phyloP scores from a whole-genome alignment of 2,797 vertebrate genomes.

The Pseudochromis fuscus region DNA sequence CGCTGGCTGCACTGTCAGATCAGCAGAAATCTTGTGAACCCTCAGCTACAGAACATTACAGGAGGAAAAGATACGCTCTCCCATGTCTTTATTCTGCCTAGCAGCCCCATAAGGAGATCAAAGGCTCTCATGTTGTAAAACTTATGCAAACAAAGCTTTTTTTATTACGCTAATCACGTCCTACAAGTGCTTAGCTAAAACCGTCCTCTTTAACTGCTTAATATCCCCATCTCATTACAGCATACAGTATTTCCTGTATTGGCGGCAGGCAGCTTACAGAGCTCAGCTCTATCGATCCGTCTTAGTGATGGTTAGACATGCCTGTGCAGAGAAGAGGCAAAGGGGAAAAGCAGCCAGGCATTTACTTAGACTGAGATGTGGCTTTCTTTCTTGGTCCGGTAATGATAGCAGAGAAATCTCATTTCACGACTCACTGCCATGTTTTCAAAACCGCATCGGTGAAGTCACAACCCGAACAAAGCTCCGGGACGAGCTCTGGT shows the following conservation, averaged over 20 bases:
- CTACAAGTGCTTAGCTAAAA: slow-evolving; percentile 68
- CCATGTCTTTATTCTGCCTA: slow-evolving; percentile 38
- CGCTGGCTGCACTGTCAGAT: slow-evolving; percentile 44
- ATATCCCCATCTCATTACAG: slow-evolving; percentile 76
- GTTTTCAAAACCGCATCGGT: slow-evolving; percentile 79
- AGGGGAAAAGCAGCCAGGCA: slow-evolving; percentile 60
- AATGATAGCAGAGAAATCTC: slow-evolving; percentile 83
- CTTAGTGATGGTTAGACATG: slow-evolving; percentile 76
- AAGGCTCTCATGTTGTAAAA: slow-evolving; percentile 62
- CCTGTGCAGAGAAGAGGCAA: slow-evolving; percentile 53
- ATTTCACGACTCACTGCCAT: slow-evolving; percentile 85
- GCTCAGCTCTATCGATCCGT: slow-evolving; percentile 79
- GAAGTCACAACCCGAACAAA: slow-evolving; percentile 64
- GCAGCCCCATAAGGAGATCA: slow-evolving; percentile 67
- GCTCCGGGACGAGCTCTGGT: slow-evolving; percentile 43
- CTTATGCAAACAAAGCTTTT: slow-evolving; percentile 74
- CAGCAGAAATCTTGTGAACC: slow-evolving; percentile 65
- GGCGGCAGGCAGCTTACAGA: slow-evolving; percentile 67
- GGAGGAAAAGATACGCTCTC: slow-evolving; percentile 33
- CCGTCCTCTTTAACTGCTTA: slow-evolving; percentile 69
- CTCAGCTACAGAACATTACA: slow-evolving; percentile 41
- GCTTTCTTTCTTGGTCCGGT: slow-evolving; percentile 67
- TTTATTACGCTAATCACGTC: slow-evolving; percentile 67
- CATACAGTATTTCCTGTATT: slow-evolving; percentile 73
- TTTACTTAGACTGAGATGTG: slow-evolving; percentile 77